Percentiles rank a stretch among this genome's conserved stretches.
Conservation (phyloP, 1,140 invertebrate genomes). For the Brachionus koreanus region DNA sequence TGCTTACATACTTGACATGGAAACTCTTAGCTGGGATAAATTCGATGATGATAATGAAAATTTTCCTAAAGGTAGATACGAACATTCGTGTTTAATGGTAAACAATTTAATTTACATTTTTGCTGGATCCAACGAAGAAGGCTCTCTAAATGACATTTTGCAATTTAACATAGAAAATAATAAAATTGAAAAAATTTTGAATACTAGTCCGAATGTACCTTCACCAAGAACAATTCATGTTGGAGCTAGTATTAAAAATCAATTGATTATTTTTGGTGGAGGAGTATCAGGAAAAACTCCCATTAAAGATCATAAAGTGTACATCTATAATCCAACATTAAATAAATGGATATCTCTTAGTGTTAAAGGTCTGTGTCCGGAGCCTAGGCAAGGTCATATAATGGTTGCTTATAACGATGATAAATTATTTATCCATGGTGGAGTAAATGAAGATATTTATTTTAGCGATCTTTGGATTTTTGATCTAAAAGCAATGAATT, state of each 20-base stretch:
- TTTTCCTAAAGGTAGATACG: background rate
- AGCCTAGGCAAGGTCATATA: conserved; percentile 57
- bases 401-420: conserved; percentile 50
- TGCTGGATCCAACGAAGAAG: conserved; percentile 55
- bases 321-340: conserved; percentile 51
- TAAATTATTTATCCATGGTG: conserved; percentile 56
- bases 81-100: conserved; percentile 49
- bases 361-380: conserved; percentile 52
- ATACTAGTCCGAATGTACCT: conserved; percentile 50
- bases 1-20: conserved; percentile 54
- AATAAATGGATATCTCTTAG: conserved; percentile 51
- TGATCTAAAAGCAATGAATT: conserved; percentile 53
- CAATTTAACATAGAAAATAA: conserved; percentile 50
- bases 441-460: conserved; percentile 55
- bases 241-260: conserved; percentile 50
- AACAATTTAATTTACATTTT: conserved; percentile 58
- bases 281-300: conserved; percentile 55
- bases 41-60: conserved; percentile 46
- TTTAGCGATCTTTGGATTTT: conserved; percentile 57
- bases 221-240: conserved; percentile 55
- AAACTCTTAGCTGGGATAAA: conserved; percentile 53
- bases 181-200: conserved; percentile 49
- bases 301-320: conserved; percentile 54
- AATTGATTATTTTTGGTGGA: conserved; percentile 56
- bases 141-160: conserved; percentile 57